Evolutionary conservation across 2,797 vertebrate species (phyloP).

Genomic region (Xyrichtys novacula): DNA sequence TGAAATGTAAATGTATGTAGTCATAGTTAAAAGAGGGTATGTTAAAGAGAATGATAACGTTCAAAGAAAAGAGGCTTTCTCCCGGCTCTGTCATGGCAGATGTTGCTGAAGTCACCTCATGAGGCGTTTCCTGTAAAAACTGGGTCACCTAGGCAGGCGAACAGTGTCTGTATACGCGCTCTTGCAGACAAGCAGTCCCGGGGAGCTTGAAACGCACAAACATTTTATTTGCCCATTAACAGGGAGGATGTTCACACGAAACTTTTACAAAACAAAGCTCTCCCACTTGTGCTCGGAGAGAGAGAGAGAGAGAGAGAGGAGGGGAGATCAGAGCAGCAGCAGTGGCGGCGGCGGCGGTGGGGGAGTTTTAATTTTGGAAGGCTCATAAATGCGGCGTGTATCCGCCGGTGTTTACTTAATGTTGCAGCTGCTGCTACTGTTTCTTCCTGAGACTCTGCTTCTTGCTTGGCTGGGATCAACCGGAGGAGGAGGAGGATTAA

Average conservation of each 20-base stretch:
- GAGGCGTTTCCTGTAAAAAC: slow-evolving; percentile 50
- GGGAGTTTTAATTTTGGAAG: slow-evolving; percentile 47
- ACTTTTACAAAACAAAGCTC: slow-evolving; percentile 49
- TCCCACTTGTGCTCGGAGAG: slow-evolving; percentile 40
- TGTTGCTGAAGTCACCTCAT: slow-evolving; percentile 63
- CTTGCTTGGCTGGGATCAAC: not conserved
- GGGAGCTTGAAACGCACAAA: slow-evolving; percentile 52
- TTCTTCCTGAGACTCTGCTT: slow-evolving; percentile 5
- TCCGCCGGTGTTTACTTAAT: slow-evolving; percentile 53
- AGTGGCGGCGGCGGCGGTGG: slow-evolving; percentile 1
- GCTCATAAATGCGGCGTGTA: slow-evolving; percentile 40
- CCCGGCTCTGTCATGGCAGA: slow-evolving; percentile 27
- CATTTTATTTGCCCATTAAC: slow-evolving; percentile 68
- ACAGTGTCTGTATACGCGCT: slow-evolving; percentile 38
- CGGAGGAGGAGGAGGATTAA: slow-evolving; percentile 23
- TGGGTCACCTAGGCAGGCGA: slow-evolving; percentile 67
- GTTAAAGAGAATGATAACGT: slow-evolving; percentile 55
- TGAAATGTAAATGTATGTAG: too few relatives aligned
- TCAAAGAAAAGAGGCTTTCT: slow-evolving; percentile 34
- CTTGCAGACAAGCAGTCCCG: slow-evolving; percentile 45
- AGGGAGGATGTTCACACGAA: slow-evolving; percentile 61
- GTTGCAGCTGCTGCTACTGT: slow-evolving; percentile 49
- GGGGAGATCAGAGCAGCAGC: slow-evolving; percentile 33
- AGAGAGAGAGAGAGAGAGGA: slow-evolving; percentile 32
- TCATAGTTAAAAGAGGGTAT: not conserved